Evolutionary conservation across 2,888 invertebrate genomes (phyloP), one percentile per base, ranked within the genome.

Genomic region (Andrena praecox): DNA sequence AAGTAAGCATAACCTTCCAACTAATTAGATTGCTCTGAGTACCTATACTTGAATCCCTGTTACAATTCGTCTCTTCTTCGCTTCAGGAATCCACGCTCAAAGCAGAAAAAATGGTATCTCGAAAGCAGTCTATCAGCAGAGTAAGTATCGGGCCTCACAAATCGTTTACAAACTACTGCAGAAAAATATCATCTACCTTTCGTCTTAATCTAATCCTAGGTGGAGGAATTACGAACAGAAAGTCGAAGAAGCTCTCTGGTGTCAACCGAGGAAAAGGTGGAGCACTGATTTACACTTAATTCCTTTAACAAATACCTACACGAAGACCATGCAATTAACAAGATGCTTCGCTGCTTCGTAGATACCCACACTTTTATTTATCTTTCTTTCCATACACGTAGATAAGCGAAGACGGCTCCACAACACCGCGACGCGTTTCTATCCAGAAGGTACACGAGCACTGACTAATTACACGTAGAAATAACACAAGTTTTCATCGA

Each of bases 181-280:
- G 1, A 31, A 0, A 52, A 12, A 48, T 8, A 42, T 35, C 2
- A 24, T 24, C 27, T 2, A n/a, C 56, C 6, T 42, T n/a, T 60
- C 16, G 1, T 16, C 1, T 20, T 3, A 0, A 48, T 75, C 42
- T 62, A 1, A 8, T 20, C 16, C 42, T 31, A 93, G 92, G 89
- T 94, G 29, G 93, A 94, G 77, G 93, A 94, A 87, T 81, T 94
- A 24, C 90, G 89, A 72, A 86, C 92, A 3, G 94, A 94, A 85
- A 94, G 94, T 74, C 91, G 93, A 79, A 91, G 93, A 79, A 94
- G 93, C 79, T 94, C 94, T 7, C 67, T 94, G 31, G 89, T 92
- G 24, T 90, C 90, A 10, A 90, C 92, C 8, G 92, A 88, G 2
- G 92, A 91, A 87, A 89, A 89, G 91, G 92, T 92, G 73, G 79